Evolutionary conservation across 1,140 invertebrate species (phyloP), one percentile per base, ranked within the genome.

Genomic region (Drosophila leontia): DNA sequence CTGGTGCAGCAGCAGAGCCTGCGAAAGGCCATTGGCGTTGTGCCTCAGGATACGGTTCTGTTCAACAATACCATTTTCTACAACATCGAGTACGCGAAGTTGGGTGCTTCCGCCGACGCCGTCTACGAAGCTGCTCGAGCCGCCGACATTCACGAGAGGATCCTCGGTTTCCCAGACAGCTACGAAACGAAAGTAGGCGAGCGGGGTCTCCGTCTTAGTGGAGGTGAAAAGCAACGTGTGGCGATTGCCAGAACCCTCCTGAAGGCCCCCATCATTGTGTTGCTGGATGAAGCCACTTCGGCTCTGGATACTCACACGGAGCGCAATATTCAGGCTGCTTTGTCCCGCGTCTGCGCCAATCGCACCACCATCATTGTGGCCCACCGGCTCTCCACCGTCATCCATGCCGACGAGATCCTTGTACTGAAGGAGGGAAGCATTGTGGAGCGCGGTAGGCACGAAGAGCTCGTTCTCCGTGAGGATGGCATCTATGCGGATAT

Each of bases 21-120:
- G 11, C 92, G 97, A 51, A 94, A 94, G 80, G 93, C 94, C n/a
- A 97, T 97, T 82, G 90, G 90, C 39, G 98, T 99, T 32, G 98
- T 99, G 39, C 98, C 98, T 2, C 98, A 99, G 93, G 98, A 99
- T 91, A 99, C 98, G 15, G 98, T 99, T 26, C 94, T 99, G 0
- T 99, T 99, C 91, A 99, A 99, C 92, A 97, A 98, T 87, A 96
- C 97, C 15, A 98, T 99, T 50, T 96, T 96, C 77, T 99, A 98
- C 92, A 99, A 99, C 92, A 99, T 99, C 71, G 96, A 96, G 58
- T 99, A 99, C 93, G 98, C 98, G 13, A 95, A 95, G 82, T 94
- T 97, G 19, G 94, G 94, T 35, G 96, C 98, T 7, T 93, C 94
- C 2, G 96, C 98, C 61, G 95, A 95, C 17, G 98, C 99, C 79